Evolutionary conservation across 2,888 invertebrate species (phyloP).

Genomic region (Nebria salina): DNA sequence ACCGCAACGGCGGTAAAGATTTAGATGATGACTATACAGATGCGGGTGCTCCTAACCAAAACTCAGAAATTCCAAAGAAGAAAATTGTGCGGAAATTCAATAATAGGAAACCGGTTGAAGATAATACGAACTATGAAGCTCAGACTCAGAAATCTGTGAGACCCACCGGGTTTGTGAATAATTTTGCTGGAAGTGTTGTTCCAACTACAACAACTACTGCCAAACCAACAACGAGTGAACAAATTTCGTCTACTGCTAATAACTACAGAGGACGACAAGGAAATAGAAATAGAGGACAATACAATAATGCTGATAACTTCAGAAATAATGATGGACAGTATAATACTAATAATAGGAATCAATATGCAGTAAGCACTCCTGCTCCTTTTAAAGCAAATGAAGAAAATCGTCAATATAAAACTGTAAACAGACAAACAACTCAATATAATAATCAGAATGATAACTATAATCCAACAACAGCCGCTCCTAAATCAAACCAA

Average conservation of each 20-base stretch:
- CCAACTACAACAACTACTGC: conserved; percentile 62
- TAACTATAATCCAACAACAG: conserved; percentile 49
- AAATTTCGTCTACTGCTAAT: conserved; percentile 54
- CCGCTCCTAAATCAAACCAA: conserved; percentile 46
- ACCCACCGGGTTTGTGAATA: conserved; percentile 60
- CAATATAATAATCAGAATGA: conserved; percentile 46
- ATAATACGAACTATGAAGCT: conserved; percentile 58
- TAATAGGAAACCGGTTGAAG: conserved; percentile 57
- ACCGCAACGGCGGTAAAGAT: conserved; percentile 70
- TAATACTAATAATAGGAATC: conserved; percentile 36
- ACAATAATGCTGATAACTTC: conserved; percentile 54
- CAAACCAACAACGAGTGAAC: conserved; percentile 55
- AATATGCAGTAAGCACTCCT: conserved; percentile 58
- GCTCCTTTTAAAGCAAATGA: conserved; percentile 60
- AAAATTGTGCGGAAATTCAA: conserved; percentile 61
- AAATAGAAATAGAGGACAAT: conserved; percentile 44
- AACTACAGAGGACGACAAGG: conserved; percentile 51
- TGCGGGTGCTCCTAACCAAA: conserved; percentile 62
- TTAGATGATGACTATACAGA: conserved; percentile 63
- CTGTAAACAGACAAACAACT: conserved; percentile 36
- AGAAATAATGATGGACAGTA: conserved; percentile 48
- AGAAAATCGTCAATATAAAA: conserved; percentile 50
- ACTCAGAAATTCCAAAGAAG: conserved; percentile 60
- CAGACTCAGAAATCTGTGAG: conserved; percentile 58
- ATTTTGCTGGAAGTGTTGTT: conserved; percentile 64